Base-by-base conservation (phyloP, 2,888 invertebrate species). In the Phyllotreta striolata region DNA sequence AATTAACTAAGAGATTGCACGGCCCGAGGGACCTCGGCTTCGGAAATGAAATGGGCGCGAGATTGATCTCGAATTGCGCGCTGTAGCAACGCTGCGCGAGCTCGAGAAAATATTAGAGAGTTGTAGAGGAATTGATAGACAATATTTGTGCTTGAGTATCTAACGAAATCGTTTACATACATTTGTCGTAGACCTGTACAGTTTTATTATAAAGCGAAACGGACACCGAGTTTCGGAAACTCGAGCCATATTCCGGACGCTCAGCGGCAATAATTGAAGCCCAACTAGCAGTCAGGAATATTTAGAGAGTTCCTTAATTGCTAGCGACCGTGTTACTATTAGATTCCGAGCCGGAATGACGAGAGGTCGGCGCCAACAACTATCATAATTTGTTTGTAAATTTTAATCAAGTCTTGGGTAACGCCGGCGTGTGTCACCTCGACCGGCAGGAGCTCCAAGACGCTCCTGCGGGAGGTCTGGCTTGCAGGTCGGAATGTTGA, bases 321-420 rank as follows among this genome's bases (percentile, higher is more conserved):
- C n/a, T 10, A 41, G 34, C 38, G 38, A 6, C 47, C 38, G 14
- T 46, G 38, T 39, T 57, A 12, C 14, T 44, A 46, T 46, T 47
- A 57, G 37, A 58, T 49, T 58, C 8, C 14, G n/a, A 34, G n/a
- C 12, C n/a, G n/a, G 54, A 44, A 37, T 41, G 60, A 54, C 13
- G 44, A n/a, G 43, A 54, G 52, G 44, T 51, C 10, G 7, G 46
- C 44, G 41, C 40, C 44, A 55, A 62, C 60, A 54, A 57, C 63
- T 51, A 55, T 63, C 55, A 63, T 63, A 66, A 63, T 66, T 57
- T 57, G 63, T 63, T 63, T 59, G 66, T 63, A 58, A 66, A 66
- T 66, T 66, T 66, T 66, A 66, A 66, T 63, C 63, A 66, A 63
- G 63, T 49, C 58, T 47, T 38, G 54, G 40, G 52, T 14, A 63